Conservation (phyloP, 2,113 vertebrate species). For the Salminus brasiliensis region DNA sequence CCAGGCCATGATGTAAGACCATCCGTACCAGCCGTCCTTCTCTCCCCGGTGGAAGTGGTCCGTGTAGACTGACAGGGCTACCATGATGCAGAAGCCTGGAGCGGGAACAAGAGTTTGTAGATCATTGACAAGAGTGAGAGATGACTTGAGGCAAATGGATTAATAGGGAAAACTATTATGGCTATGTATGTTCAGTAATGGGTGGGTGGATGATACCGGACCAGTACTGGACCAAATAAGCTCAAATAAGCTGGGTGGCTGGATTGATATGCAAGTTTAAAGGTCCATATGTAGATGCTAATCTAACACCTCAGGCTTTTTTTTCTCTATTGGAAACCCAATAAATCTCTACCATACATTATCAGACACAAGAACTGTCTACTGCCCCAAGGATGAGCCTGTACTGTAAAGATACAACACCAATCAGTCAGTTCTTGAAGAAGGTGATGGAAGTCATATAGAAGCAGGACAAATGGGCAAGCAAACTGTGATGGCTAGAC, state of each 20-base stretch:
- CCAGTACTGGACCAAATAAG: background rate
- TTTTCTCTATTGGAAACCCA: background rate
- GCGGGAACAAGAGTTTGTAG: constrained; percentile 66
- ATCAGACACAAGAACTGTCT: too few relatives aligned
- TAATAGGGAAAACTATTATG: background rate
- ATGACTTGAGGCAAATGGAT: background rate
- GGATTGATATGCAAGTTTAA: background rate
- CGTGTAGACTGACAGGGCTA: constrained; percentile 90
- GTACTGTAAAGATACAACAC: constrained; percentile 1
- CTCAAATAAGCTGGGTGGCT: background rate
- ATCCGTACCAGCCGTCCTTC: constrained; percentile 80
- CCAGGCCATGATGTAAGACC: constrained; percentile 93
- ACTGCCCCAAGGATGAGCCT: too few relatives aligned
- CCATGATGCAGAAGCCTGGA: constrained; percentile 90
- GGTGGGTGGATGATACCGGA: background rate
- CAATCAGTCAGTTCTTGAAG: too few relatives aligned
- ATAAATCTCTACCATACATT: too few relatives aligned
- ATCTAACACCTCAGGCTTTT: background rate
- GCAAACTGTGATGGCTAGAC: too few relatives aligned
- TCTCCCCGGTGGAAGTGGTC: constrained; percentile 75
- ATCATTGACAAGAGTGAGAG: background rate
- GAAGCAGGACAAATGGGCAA: too few relatives aligned
- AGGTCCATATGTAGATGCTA: background rate
- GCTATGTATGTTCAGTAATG: background rate
- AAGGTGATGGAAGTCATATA: too few relatives aligned